Base-by-base conservation (phyloP, 2,797 vertebrate species). In the Okamejei kenojei region DNA sequence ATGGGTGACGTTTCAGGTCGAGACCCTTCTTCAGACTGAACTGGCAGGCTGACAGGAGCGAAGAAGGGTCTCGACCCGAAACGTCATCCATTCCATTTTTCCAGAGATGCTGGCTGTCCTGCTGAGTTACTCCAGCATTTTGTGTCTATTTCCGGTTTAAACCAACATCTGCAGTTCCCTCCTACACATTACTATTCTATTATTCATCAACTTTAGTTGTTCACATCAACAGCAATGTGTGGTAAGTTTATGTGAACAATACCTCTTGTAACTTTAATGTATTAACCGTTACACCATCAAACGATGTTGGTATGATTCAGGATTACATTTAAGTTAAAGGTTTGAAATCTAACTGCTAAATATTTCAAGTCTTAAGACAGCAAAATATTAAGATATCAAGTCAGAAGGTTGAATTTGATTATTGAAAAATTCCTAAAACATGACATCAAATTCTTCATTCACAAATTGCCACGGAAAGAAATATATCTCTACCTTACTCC, bases 401-500 rank as follows among this genome's bases (percentile, higher is more conserved):
- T 45, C 5, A 90, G 21, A 63, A 32, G 38, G 65, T 68, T 90
- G 35, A 29, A 76, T 76, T 45, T 26, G 26, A 76, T 45, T 74
- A 45, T 29, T 45, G 63, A 73, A 65, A 73, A 91, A 38, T 45
- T 32, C 65, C 23, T 73, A 45, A 38, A 74, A 68, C 71, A 92
- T 71, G 11, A 76, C 38, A 92, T n/a, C 15, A 23, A 92, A 54
- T 58, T 45, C 45, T 76, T 76, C 23, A 92, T 29, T 54, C 35
- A 76, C 45, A 84, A 76, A 76, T 3, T 54, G 68, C 76, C 90
- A 74, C 58, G 90, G 90, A 92, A 92, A 73, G 71, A 95, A 94
- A 73, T 65, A 93, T 95, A 94, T 95, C 96, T 96, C 96, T 97
- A 99, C 98, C 98, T 99, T 99, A 95, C 97, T 98, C 95, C 98